Evolutionary conservation across 2,113 vertebrate species (phyloP).

Genomic region (Glaucidium brasilianum): DNA sequence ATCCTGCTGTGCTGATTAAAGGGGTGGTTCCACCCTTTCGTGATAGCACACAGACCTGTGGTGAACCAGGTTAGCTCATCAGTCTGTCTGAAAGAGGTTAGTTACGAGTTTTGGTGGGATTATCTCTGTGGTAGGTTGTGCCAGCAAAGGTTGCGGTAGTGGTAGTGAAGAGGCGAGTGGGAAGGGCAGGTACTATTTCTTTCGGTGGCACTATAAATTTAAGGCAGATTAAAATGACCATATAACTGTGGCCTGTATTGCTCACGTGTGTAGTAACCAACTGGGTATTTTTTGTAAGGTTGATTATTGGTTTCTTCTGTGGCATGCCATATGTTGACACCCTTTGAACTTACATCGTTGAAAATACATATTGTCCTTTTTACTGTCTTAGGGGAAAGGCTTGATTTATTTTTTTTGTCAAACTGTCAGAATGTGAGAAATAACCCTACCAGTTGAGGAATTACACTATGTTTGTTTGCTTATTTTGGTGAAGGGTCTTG

Average conservation of each 20-base stretch:
- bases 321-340: background rate
- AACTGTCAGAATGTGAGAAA: background rate
- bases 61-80: background rate
- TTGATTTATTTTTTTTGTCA: background rate
- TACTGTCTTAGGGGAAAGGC: background rate
- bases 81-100: background rate
- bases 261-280: background rate
- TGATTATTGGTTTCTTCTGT: background rate
- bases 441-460: background rate
- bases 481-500: background rate
- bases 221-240: background rate
- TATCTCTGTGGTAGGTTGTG: background rate
- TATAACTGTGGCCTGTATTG: background rate
- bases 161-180: background rate
- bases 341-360: background rate
- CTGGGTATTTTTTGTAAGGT: background rate
- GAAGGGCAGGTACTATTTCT: background rate
- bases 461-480: background rate
- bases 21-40: background rate
- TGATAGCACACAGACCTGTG: background rate
- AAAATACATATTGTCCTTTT: background rate
- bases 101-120: background rate
- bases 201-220: background rate
- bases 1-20: conserved; percentile 33
- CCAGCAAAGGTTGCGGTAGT: background rate